Evolutionary conservation across 2,888 invertebrate species (phyloP).

Genomic region (Erebia palarica): DNA sequence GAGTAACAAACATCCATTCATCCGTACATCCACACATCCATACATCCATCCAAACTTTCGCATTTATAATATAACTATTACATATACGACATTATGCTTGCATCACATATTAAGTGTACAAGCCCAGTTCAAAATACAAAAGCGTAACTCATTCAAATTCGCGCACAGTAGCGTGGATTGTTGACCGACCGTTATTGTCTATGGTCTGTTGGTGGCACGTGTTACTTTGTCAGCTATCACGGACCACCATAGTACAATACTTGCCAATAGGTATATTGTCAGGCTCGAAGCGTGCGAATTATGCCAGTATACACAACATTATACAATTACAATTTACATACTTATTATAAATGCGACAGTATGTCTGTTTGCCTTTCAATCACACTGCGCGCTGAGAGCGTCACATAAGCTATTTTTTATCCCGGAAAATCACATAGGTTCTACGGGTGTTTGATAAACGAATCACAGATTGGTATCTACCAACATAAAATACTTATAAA

Average conservation of each 20-base stretch:
- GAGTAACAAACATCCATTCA: no score
- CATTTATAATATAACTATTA: neutral
- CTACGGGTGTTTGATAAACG: no score
- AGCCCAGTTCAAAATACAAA: conserved; percentile 1
- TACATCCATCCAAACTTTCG: no score
- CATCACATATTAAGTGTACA: conserved; percentile 23
- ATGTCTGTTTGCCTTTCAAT: no score
- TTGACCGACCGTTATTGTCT: conserved; percentile 37
- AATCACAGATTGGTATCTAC: no score
- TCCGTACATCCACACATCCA: no score
- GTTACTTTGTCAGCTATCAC: conserved; percentile 11
- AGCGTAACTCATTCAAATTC: conserved; percentile 26
- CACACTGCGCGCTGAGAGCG: no score
- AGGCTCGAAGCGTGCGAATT: conserved; percentile 14
- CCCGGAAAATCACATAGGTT: no score
- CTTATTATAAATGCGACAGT: no score
- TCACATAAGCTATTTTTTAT: no score
- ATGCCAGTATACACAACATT: neutral
- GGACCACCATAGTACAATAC: conserved; percentile 8
- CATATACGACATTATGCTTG: conserved; percentile 24
- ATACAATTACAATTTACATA: no score
- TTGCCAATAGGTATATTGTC: neutral
- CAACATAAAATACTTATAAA: no score
- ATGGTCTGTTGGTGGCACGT: conserved; percentile 32
- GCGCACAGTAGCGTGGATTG: conserved; percentile 27